These are phyloP conservation scores for Perdita meconis DNA, from an alignment of 2,888 invertebrate species.

Conservation along the genomic window DNA sequence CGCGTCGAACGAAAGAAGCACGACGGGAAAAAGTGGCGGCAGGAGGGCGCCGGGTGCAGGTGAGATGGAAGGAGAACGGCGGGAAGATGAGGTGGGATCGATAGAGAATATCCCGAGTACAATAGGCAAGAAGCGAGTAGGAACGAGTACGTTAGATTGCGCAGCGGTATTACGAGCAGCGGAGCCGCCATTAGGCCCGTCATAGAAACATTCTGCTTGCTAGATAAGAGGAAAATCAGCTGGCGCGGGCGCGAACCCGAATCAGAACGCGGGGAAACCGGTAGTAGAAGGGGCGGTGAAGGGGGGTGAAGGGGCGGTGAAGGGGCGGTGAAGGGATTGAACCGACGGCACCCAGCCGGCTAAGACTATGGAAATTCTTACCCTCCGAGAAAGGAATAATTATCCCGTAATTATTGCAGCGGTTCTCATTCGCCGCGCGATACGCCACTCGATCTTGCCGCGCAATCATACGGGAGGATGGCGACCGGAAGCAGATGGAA, in stretches of 20 bases:
- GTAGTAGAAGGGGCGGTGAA: background rate
- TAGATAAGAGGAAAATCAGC: conserved; percentile 45
- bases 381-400: conserved; percentile 63
- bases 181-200: conserved; percentile 56
- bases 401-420: conserved; percentile 61
- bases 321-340: conserved; percentile 21
- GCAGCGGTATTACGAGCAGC: conserved; percentile 47
- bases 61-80: conserved; percentile 35
- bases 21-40: background rate
- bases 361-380: conserved; percentile 57
- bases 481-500: conserved; percentile 37
- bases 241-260: conserved; percentile 20
- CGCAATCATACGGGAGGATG: conserved; percentile 29
- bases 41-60: conserved; percentile 32
- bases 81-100: conserved; percentile 62
- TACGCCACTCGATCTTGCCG: conserved; percentile 23
- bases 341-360: conserved; percentile 9
- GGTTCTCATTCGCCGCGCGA: conserved; percentile 14
- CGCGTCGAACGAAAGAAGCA: conserved; percentile 9
- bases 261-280: background rate
- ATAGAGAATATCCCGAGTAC: conserved; percentile 69
- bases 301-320: background rate
- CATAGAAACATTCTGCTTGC: conserved; percentile 55
- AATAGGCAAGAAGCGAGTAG: conserved; percentile 64
- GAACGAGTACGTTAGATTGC: conserved; percentile 59